phyloP scores from a whole-genome alignment of 2,797 vertebrate genomes.

The Otolemur crassicaudatus region DNA sequence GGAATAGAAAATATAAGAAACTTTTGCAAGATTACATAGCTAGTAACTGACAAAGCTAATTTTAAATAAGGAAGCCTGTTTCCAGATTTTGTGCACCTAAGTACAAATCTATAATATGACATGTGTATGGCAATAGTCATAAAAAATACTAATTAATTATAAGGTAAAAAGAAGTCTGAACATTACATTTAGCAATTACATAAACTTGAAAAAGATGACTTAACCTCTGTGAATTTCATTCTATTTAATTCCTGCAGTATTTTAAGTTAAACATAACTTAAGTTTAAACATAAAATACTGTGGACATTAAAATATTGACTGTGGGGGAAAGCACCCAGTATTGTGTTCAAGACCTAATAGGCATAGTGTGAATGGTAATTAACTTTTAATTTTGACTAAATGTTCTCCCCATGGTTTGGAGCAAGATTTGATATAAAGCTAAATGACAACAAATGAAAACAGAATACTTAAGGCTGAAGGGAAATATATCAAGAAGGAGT shows the following conservation, averaged over 20 bases:
- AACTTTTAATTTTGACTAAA: not conserved
- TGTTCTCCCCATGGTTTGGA: not conserved
- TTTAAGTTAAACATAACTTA: too few species aligned
- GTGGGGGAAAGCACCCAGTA: not conserved
- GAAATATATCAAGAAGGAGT: not conserved
- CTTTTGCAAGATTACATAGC: not conserved
- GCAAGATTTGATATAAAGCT: not conserved
- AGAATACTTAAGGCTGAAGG: not conserved
- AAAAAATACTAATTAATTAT: not conserved
- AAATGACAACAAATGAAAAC: not conserved
- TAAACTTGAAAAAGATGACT: not conserved
- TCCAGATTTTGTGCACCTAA: not conserved
- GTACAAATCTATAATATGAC: not conserved
- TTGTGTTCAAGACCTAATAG: not conserved
- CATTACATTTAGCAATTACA: not conserved
- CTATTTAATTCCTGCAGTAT: too few species aligned
- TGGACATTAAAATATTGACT: not conserved
- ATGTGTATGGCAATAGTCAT: not conserved
- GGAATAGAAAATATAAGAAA: not conserved
- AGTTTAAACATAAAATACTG: not conserved
- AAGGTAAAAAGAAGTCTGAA: not conserved
- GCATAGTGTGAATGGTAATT: not conserved
- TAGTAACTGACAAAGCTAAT: not conserved
- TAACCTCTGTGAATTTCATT: conserved; percentile 16
- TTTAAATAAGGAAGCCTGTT: not conserved